Base-by-base conservation (phyloP, 2,797 vertebrate species). In the Channallabes apus region DNA sequence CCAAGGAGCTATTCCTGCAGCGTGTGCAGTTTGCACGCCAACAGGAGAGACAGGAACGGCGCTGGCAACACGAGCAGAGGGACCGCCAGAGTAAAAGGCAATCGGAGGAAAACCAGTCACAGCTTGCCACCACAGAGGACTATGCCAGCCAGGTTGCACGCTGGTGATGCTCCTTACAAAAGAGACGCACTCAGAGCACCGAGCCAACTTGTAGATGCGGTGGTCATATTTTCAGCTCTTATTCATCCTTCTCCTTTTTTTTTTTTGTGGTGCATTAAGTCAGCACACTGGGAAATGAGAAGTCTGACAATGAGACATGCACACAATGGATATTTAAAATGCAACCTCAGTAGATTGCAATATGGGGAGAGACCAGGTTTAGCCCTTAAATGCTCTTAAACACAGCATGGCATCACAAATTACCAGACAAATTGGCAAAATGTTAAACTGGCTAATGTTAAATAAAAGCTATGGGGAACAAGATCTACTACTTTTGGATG, bases 1-100 rank as follows among this genome's bases (percentile, higher is more conserved):
- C 98, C 0, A 98, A 97, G 90, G 98, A 99, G 91, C 96, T 99
- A 80, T 99, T 99, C 93, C 95, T 98, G 89, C 98, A 98, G 93
- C 97, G 98, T 61, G 98, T 98, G 92, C 98, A 98, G 93, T 97
- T 95, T 92, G 97, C 95, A 86, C 96, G 96, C 85, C 97, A 98
- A 91, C 95, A 96, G 90, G 96, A 97, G 89, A 94, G 97, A 51
- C 93, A 98, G 89, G 97, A 97, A 90, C 92, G 96, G 56, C 95
- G 96, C 17, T 95, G 96, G 90, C 94, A 97, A 85, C 93, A 96
- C 64, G 97, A 96, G 91, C 97, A 96, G 46, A 90, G 91, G 32
- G 93, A 93, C 17, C 96, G 94, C 91, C 91, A 92, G 51, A 91
- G 93, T 59, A 95, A 91, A 86, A 95, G 91, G 87, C 92, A 91